Evolutionary conservation across 1,140 invertebrate genomes (phyloP).

Genomic region (Watersipora subatra): DNA sequence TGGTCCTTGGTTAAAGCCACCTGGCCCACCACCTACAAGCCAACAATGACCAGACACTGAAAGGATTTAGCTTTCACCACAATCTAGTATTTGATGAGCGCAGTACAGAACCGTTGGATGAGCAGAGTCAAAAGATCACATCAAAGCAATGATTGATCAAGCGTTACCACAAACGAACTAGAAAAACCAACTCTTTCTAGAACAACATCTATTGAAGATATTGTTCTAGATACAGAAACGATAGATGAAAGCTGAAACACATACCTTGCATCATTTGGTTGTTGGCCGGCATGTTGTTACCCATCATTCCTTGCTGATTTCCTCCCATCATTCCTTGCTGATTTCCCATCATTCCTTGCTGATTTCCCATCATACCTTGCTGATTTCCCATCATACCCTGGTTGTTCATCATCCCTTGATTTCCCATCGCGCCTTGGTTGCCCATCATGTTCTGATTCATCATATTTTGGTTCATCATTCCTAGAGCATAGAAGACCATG

Average conservation of each 20-base stretch:
- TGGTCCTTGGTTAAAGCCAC: conserved; percentile 75
- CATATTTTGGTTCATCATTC: neutral
- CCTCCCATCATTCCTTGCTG: neutral
- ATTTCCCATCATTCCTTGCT: neutral
- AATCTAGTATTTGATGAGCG: no score
- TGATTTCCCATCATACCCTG: neutral
- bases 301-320: no score
- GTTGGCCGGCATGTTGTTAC: no score
- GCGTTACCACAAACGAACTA: no score
- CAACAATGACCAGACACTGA: conserved; percentile 87
- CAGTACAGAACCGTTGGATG: no score
- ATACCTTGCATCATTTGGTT: neutral
- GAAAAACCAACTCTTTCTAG: no score
- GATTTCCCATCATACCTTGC: no score
- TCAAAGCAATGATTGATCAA: no score
- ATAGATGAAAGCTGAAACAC: neutral
- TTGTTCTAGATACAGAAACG: no score
- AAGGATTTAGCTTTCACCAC: conserved; percentile 75
- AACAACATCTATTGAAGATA: no score
- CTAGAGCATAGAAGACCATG: no score
- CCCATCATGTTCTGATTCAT: neutral
- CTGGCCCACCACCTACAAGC: conserved; percentile 77
- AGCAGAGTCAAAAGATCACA: no score
- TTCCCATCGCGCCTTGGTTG: neutral
- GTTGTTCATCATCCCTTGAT: neutral